Evolutionary conservation across 1,140 invertebrate species (phyloP).

Genomic region (Epicauta chinensis): DNA sequence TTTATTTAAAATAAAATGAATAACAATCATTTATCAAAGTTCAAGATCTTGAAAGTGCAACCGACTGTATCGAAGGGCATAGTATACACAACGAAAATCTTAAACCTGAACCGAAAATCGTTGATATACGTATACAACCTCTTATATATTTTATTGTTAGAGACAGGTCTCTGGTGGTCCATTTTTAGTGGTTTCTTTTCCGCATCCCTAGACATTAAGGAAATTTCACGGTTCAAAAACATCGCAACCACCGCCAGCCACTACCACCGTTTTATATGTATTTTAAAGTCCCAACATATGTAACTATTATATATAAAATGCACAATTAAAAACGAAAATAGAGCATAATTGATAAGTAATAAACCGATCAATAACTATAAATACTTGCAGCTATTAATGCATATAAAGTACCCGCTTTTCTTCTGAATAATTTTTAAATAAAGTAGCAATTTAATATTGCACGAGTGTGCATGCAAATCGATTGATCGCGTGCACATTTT

Average conservation of each 20-base stretch:
- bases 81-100: not conserved
- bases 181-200: conserved; percentile 1
- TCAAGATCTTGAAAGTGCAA: conserved; percentile 7
- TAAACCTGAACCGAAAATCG: no score
- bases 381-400: no score
- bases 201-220: conserved; percentile 14
- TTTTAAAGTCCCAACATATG: no score
- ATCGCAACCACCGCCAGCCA: not conserved
- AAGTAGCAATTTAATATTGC: conserved; percentile 1
- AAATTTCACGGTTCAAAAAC: conserved; percentile 10
- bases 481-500: conserved; percentile 8
- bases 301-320: no score
- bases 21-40: conserved; percentile 2
- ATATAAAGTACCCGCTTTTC: no score
- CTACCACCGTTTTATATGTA: not conserved
- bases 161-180: no score
- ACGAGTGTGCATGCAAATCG: conserved; percentile 10
- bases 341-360: no score
- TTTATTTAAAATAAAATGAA: no score
- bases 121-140: no score
- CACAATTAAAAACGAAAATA: no score
- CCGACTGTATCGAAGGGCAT: conserved; percentile 13
- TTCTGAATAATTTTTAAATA: not conserved
- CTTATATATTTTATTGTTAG: no score
- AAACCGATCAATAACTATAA: no score